Percentiles rank a stretch among this genome's conserved stretches.
phyloP scores from a whole-genome alignment of 2,888 invertebrate species.

The Phyto melanocephala region DNA sequence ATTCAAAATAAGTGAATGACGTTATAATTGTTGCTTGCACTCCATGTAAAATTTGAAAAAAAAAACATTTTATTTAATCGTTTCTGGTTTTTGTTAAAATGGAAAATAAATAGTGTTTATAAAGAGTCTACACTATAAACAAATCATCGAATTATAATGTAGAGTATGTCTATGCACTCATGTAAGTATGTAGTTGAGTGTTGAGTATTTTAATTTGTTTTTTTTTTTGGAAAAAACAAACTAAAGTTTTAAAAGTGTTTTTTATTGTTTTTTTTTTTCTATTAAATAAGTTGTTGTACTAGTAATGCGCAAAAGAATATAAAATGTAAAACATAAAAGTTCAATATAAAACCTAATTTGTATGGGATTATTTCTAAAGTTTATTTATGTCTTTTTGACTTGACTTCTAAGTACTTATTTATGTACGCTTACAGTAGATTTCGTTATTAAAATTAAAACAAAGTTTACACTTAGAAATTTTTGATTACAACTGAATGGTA shows the following conservation, averaged over 20 bases:
- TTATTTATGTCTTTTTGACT: constrained; percentile 8
- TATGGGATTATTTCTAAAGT: not conserved
- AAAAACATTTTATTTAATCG: not conserved
- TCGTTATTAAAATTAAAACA: constrained; percentile 31
- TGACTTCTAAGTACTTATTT: not conserved
- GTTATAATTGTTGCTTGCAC: constrained; percentile 14
- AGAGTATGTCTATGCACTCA: not conserved
- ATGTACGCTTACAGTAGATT: constrained; percentile 37
- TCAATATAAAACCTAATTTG: no score
- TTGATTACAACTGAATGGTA: no score
- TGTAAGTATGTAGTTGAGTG: not conserved
- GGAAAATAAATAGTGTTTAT: not conserved
- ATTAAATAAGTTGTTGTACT: not conserved
- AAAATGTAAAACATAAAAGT: not conserved
- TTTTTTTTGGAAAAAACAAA: constrained; percentile 13
- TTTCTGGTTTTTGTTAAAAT: constrained; percentile 6
- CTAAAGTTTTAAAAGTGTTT: constrained; percentile 26
- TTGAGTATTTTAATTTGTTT: constrained; percentile 8
- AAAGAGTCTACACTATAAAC: constrained; percentile 37
- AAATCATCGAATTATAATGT: constrained; percentile 51
- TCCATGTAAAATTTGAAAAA: constrained; percentile 19
- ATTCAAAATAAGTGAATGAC: constrained; percentile 23
- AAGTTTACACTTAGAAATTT: not conserved
- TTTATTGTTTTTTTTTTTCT: constrained; percentile 19
- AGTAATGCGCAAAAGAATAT: not conserved